These are phyloP conservation scores for Psix sp. DNA, from an alignment of 1,140 invertebrate genomes.

Conservation along the genomic window DNA sequence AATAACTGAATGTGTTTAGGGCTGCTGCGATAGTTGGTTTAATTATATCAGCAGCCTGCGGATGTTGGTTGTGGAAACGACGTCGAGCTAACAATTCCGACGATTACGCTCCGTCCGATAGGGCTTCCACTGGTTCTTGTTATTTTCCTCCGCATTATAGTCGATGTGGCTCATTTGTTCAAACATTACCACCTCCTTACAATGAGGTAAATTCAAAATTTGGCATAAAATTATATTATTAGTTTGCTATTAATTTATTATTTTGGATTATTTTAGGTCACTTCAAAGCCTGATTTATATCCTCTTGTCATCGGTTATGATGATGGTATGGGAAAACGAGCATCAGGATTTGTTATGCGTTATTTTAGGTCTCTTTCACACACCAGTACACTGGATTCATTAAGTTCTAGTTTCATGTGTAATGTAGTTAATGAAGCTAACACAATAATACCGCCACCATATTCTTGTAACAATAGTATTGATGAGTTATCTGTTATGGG, in stretches of 20 bases:
- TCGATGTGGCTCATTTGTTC: conserved; percentile 86
- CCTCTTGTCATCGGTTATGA: conserved; percentile 88
- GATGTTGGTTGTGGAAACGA: conserved; percentile 82
- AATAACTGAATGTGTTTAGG: conserved; percentile 68
- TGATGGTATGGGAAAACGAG: conserved; percentile 82
- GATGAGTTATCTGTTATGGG: conserved; percentile 78
- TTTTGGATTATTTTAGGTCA: conserved; percentile 79
- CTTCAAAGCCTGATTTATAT: conserved; percentile 89
- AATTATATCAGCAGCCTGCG: conserved; percentile 79
- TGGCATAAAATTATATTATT: background rate
- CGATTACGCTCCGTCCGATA: conserved; percentile 80
- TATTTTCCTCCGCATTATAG: conserved; percentile 88
- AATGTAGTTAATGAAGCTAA: conserved; percentile 88
- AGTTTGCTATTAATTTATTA: background rate
- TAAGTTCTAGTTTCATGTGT: conserved; percentile 89
- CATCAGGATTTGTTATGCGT: conserved; percentile 88
- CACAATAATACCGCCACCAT: conserved; percentile 86
- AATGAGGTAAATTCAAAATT: conserved; percentile 80
- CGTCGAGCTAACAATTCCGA: conserved; percentile 69
- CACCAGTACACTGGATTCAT: conserved; percentile 87
- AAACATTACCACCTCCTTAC: conserved; percentile 86
- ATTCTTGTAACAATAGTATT: conserved; percentile 86
- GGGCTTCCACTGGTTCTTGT: conserved; percentile 84
- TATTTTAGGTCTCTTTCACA: conserved; percentile 88
- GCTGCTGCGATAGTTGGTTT: conserved; percentile 80